Evolutionary conservation across 2,113 vertebrate species (phyloP), one percentile per base, ranked within the genome.

Genomic region (Cryptotis parvus): DNA sequence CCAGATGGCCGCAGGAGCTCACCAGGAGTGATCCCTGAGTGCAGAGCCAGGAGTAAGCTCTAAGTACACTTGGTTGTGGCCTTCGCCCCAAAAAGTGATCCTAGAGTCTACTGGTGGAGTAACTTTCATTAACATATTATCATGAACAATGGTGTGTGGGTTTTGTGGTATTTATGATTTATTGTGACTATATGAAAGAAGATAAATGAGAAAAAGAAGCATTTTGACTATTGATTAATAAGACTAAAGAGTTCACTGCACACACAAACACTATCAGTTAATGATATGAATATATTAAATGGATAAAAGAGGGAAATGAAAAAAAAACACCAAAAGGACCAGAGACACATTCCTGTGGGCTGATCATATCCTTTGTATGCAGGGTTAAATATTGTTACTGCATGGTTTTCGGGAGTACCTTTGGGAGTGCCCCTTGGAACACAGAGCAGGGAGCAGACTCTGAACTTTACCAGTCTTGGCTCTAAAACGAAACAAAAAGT

Each of bases 131-230:
- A 49, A 49, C 55, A 52, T 75, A 39, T 52, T 79, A 70, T 41
- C 8, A 6, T 93, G 68, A 84, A 55, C 79, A 84, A 79, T 85
- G 37, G 18, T 37, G 3, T 69, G 43, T 82, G 49, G 78, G 37
- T 92, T 81, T 73, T 87, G 80, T 82, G 79, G 66, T 73, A 58
- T 90, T 83, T 73, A 12, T 90, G 86, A 89, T 89, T 79, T 95
- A 77, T 22, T 52, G 27, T 39, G 33, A 81, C 75, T 4, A 68
- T 82, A 72, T 73, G 78, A 89, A 22, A 80, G 41, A 87, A 87
- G 10, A 35, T 76, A n/a, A 33, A 8, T 83, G 35, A 75, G 35
- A 58, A 83, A 58, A 91, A n/a, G 61, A 10, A 49, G 8, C 14
- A 63, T 80, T 88, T 39, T 49, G 84, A 10, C 75, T 75, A 88